Conservation (phyloP, 2,797 vertebrate genomes). For the Enteromius viviparus region DNA sequence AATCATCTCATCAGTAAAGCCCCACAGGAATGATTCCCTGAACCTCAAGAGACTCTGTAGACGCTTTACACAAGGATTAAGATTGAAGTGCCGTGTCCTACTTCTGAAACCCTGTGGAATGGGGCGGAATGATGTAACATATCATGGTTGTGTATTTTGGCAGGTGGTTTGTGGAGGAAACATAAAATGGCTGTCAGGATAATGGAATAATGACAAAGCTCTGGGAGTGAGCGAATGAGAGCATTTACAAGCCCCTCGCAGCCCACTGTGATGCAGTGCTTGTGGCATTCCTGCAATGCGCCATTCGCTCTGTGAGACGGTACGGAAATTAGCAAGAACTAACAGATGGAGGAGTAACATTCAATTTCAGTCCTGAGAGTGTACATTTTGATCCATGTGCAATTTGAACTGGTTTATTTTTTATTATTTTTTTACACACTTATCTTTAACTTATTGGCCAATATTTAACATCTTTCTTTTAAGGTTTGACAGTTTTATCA, state of each 20-base stretch:
- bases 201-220: constrained; percentile 36
- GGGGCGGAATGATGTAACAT: background rate
- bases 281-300: background rate
- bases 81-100: background rate
- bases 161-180: constrained; percentile 30
- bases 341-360: background rate
- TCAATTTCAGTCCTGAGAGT: background rate
- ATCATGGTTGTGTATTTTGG: constrained; percentile 31
- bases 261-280: background rate
- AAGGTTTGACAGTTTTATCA: background rate
- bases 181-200: constrained; percentile 30
- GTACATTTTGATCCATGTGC: background rate
- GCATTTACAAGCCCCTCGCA: background rate
- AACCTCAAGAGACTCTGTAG: constrained; percentile 5
- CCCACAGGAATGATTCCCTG: background rate
- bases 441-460: background rate
- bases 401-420: background rate
- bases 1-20: constrained; percentile 3
- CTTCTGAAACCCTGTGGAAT: constrained; percentile 10
- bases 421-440: background rate
- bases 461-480: background rate
- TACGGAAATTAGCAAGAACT: background rate
- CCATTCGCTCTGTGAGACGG: background rate
- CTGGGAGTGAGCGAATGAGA: constrained; percentile 1
- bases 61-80: background rate